These are phyloP conservation scores for Gymnosoma rotundatum DNA, from an alignment of 2,888 invertebrate species.

Conservation along the genomic window DNA sequence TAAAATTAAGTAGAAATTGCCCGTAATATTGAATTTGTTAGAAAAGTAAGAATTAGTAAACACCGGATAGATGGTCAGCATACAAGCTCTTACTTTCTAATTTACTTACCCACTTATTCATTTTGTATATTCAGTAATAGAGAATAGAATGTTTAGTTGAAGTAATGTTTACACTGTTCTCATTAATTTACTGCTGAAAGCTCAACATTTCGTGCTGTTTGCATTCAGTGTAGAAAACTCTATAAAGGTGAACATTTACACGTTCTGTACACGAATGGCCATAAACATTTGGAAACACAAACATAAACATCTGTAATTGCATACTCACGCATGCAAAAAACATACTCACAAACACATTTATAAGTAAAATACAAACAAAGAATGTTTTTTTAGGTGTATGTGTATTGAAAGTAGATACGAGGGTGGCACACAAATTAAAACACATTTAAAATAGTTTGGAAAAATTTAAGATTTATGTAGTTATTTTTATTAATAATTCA, in stretches of 20 bases:
- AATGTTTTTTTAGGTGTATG: too few relatives aligned
- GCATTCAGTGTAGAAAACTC: constrained; percentile 27
- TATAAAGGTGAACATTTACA: constrained; percentile 50
- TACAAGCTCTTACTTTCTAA: not conserved
- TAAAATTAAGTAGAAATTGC: constrained; percentile 34
- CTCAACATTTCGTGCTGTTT: constrained; percentile 48
- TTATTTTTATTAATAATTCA: too few relatives aligned
- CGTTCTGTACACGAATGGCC: constrained; percentile 42
- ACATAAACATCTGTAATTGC: too few relatives aligned
- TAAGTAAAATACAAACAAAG: not conserved
- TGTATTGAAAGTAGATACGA: too few relatives aligned
- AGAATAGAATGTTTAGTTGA: not conserved
- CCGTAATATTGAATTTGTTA: not conserved
- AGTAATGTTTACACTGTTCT: constrained; percentile 52
- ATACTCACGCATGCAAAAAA: not conserved
- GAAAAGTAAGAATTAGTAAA: too few relatives aligned
- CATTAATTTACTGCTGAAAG: constrained; percentile 65
- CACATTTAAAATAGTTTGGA: too few relatives aligned
- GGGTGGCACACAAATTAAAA: too few relatives aligned
- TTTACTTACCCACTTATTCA: not conserved
- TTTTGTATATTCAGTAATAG: constrained; percentile 1
- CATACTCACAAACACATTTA: not conserved
- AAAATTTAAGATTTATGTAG: too few relatives aligned
- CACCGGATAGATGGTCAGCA: too few relatives aligned
- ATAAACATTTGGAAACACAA: constrained; percentile 10